Conservation (phyloP, 2,797 vertebrate genomes). For the Xerus rutilus region DNA sequence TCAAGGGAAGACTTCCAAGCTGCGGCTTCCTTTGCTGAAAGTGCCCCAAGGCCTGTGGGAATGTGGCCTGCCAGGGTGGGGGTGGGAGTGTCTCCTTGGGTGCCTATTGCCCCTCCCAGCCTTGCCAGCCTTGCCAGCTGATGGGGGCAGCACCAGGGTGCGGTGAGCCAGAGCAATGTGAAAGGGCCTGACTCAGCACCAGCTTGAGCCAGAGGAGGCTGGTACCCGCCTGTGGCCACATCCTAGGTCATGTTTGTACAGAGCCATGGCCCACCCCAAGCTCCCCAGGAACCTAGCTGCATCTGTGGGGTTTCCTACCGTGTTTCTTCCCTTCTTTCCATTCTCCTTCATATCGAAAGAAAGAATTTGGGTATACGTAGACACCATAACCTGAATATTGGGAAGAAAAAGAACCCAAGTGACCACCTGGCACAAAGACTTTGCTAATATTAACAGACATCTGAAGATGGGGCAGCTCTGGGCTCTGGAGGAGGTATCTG, state of each 20-base stretch:
- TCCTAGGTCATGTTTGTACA: background rate
- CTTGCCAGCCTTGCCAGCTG: too few relatives aligned
- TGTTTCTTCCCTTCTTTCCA: constrained; percentile 87
- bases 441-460: background rate
- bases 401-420: background rate
- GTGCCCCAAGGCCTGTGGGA: background rate
- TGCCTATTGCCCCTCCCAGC: background rate
- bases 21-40: background rate
- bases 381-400: constrained; percentile 83
- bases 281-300: background rate
- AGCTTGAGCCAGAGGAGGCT: background rate
- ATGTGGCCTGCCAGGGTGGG: rapidly evolving
- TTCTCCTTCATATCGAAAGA: constrained; percentile 88
- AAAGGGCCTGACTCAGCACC: background rate
- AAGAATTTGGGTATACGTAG: constrained; percentile 86
- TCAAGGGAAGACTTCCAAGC: background rate
- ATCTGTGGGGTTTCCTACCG: constrained; percentile 75
- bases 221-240: background rate
- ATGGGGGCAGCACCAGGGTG: background rate
- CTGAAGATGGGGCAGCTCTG: background rate
- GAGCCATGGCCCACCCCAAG: background rate
- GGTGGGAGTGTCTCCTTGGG: background rate
- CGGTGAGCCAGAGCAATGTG: background rate
- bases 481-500: background rate
- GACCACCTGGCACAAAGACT: background rate